These are phyloP conservation scores for Mercenaria mercenaria DNA, from an alignment of 1,140 invertebrate species.

Conservation along the genomic window DNA sequence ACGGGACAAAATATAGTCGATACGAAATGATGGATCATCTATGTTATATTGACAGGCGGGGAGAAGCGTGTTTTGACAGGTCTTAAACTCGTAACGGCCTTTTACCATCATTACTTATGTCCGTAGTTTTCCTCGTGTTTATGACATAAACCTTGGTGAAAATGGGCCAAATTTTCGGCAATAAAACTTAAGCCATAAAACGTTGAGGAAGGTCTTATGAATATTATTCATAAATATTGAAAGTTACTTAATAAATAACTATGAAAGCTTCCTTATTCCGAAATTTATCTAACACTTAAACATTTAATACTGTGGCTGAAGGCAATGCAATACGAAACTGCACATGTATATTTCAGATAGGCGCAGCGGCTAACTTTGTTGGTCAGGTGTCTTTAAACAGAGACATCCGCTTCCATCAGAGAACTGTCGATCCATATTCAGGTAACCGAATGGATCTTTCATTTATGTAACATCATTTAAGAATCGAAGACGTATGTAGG, in stretches of 20 bases:
- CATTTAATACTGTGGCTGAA: background rate
- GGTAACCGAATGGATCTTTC: too few relatives aligned
- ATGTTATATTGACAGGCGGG: slow-evolving; percentile 24
- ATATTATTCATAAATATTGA: slow-evolving; percentile 3
- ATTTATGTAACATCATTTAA: too few relatives aligned
- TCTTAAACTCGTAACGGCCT: background rate
- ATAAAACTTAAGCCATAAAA: background rate
- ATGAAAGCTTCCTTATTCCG: background rate
- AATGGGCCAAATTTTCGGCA: slow-evolving; percentile 9
- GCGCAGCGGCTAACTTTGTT: too few relatives aligned
- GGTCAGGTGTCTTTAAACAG: too few relatives aligned
- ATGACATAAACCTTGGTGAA: slow-evolving; percentile 18
- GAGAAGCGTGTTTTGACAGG: slow-evolving; percentile 22
- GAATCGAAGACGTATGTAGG: background rate
- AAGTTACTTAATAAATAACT: background rate
- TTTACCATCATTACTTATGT: background rate
- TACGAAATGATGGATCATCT: slow-evolving; percentile 2
- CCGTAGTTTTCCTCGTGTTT: slow-evolving; percentile 19
- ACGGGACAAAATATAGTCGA: background rate
- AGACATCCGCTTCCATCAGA: too few relatives aligned
- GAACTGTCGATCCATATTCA: too few relatives aligned
- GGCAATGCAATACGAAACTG: background rate
- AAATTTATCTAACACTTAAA: background rate
- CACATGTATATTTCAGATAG: too few relatives aligned
- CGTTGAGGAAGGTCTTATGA: background rate